Evolutionary conservation across 1,140 invertebrate species (phyloP), one percentile per base, ranked within the genome.

Genomic region (Panulirus ornatus): DNA sequence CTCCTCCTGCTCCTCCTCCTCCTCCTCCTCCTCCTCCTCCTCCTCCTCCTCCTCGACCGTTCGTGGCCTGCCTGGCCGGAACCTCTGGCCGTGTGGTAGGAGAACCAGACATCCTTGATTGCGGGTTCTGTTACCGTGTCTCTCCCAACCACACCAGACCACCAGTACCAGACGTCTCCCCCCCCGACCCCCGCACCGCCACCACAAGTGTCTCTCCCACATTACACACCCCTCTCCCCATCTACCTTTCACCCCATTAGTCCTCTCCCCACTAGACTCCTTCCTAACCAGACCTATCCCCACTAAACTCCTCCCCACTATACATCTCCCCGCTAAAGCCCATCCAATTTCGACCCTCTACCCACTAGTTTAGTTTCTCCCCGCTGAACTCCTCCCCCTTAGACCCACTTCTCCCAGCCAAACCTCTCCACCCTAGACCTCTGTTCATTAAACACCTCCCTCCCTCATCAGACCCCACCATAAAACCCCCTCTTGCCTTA

Each of bases 91-190:
- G 47, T 58, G 76, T 51, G 42, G 30, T 14, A 27, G 78, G 42
- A n/a, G 47, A 1, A 34, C 78, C 78, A 81, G 78, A 81, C 30
- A 58, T 34, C 54, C 47, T 58, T 81, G 47, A 81, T 81, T 81
- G 58, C 16, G 47, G 78, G 78, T 51, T 79, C 76, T 79, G 76
- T 79, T 34, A 16, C 22, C 22, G 63, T 22, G 3, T 5, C 22
- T 22, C 30, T 27, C 34, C 27, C 34, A 30, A 1, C 66, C 27
- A 1, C 34, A 11, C 66, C n/a, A n/a, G n/a, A n/a, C n/a, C n/a
- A n/a, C n/a, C n/a, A n/a, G n/a, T n/a, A n/a, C 5, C 34, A 22
- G 0, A 2, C 27, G 5, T 42, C 19, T 1, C 22, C n/a, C 73
- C 27, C 8, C 42, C 22, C 38, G 30, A 22, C n/a, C 27, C 11